Base-by-base conservation (phyloP, 2,888 invertebrate species). In the Sphecodes monilicornis region DNA sequence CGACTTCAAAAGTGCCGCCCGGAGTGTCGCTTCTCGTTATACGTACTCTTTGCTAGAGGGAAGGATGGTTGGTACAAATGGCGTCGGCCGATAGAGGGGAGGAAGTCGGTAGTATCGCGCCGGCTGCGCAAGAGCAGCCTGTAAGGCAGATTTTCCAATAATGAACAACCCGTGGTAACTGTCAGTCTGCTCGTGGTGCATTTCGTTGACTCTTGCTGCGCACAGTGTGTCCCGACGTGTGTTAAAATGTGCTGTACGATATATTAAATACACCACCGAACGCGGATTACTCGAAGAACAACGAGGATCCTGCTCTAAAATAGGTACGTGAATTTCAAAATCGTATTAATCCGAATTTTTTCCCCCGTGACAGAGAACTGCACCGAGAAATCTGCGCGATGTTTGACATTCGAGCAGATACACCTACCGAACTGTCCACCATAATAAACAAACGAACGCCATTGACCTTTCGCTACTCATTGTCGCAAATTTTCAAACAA, bases 51-150 rank as follows among this genome's bases (percentile, higher is more conserved):
- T 54, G 60, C 57, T 77, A 72, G 75, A 82, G 82, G 60, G 78
- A 82, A 68, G 79, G 76, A 78, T 78, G 85, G 82, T 85, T 79
- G 82, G 76, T 80, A 82, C 73, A 89, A 90, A 91, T 92, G 91
- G 90, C 88, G 90, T 85, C 87, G 75, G 54, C 78, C 22, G 77
- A 89, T 82, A 88, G 89, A 84, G 89, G 91, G 92, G 91, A 88
- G 88, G 82, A 86, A 87, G 88, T 87, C 86, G 87, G 90, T 90
- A 89, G 91, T 92, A 89, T 90, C 88, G 92, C 85, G 89, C 91
- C 91, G 92, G 93, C 91, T 92, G 93, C 93, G 93, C 93, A 91
- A 91, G 91, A 91, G 92, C 92, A 91, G 90, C 88, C 86, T 87
- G 89, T 78, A 86, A 82, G 86, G 84, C 86, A 86, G 86, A 85